Base-by-base conservation (phyloP, 2,888 invertebrate genomes). In the Liopterus haemorrhoidalis region DNA sequence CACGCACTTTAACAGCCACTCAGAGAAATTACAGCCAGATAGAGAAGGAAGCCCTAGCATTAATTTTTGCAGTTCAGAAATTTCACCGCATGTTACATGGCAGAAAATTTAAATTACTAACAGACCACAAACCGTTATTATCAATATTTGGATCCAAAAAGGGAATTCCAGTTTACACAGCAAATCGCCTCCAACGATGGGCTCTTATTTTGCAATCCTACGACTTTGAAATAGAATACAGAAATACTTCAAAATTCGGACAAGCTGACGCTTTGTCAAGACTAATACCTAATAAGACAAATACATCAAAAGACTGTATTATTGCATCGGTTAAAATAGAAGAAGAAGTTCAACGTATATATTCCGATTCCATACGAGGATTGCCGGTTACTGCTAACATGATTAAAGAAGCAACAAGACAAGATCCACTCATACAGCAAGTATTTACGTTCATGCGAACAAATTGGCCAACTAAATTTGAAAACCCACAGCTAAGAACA, bases 11-110 rank as follows among this genome's bases (percentile, higher is more conserved):
- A 12, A 59, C 54, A n/a, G 27, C 18, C 24, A 46, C 60, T 5
- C 62, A 66, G 48, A 48, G 53, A 28, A 55, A 57, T 12, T 65
- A 65, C 49, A 52, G 59, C 9, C 61, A 64, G 48, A 54, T 60
- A 3, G 59, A 65, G 36, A 55, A 59, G 49, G 63, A 65, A 52
- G 64, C 59, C 27, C 51, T 61, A 8, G 57, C 59, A 52, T n/a
- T n/a, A n/a, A n/a, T n/a, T n/a, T n/a, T n/a, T n/a, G n/a, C n/a
- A n/a, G n/a, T n/a, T n/a, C n/a, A n/a, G n/a, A n/a, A n/a, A n/a
- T n/a, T n/a, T n/a, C n/a, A n/a, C n/a, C n/a, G n/a, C n/a, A n/a
- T n/a, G n/a, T n/a, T n/a, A n/a, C n/a, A n/a, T 50, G 64, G 62
- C 19, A 47, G 57, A 5, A 49, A 57, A 11, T 66, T 65, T 49